Base-by-base conservation (phyloP, 2,888 invertebrate species). In the Nomada goodeniana region DNA sequence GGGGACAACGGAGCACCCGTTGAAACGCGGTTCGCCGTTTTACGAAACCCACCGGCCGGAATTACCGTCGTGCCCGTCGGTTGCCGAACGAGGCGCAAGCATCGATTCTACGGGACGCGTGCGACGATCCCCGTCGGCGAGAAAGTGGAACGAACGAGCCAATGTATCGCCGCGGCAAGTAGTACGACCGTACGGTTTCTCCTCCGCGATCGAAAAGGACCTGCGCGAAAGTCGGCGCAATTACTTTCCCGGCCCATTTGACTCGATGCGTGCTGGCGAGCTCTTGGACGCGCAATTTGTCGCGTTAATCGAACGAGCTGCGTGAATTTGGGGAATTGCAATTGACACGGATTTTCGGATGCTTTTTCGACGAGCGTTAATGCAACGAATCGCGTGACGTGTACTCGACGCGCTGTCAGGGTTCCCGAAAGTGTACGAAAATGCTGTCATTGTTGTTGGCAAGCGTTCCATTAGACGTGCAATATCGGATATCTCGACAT, bases 401-500 rank as follows among this genome's bases (percentile, higher is more conserved):
- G 18, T 50, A 20, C n/a, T 53, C 18, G 18, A 53, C 18, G 18
- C 18, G 18, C 20, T 18, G 53, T 53, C 18, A 9, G 18, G n/a
- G 0, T 50, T 53, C n/a, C 5, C 18, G 20, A n/a, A 53, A 53
- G 53, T n/a, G n/a, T 11, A 47, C 11, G 47, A 47, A 47, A 15
- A 15, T 11, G 47, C 47, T 47, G 15, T 47, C 57, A 26, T n/a
- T 57, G 23, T 13, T 4, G 13, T 26, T 23, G 13, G 10, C 13
- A 20, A 18, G 15, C 23, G 20, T 26, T 72, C 29, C 50, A 26
- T 60, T 29, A 42, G 44, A 44, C 55, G 29, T 26, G 69, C 69
- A 72, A 76, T 82, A 72, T 82, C 69, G 59, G 59, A 13, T 70
- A 76, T 55, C 76, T 67, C 80, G 67, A 71, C 73, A 73, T 69